These are phyloP conservation scores for Manis javanica DNA, from an alignment of 2,797 vertebrate genomes.

Conservation along the genomic window DNA sequence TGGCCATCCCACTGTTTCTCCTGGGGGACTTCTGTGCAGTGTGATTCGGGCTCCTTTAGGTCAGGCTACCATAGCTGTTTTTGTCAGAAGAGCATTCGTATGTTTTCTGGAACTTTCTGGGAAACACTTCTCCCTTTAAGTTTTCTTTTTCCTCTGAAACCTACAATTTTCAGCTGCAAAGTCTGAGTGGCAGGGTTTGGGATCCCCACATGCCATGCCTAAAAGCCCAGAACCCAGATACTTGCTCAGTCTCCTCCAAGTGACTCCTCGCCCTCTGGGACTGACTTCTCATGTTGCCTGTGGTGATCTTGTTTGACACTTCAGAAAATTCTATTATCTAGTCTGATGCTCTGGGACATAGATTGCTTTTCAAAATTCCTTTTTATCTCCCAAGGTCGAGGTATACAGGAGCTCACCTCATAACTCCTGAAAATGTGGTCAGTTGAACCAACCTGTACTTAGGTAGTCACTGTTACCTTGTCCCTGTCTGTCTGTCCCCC, in stretches of 20 bases:
- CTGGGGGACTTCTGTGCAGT: neutral
- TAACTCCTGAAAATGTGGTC: neutral
- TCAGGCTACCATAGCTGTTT: neutral
- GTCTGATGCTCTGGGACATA: neutral
- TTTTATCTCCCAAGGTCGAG: neutral
- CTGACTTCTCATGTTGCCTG: neutral
- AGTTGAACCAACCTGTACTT: rapidly evolving
- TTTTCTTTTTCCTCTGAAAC: neutral
- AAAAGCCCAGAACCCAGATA: neutral
- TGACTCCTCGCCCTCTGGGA: neutral
- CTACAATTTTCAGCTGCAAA: neutral
- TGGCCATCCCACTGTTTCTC: neutral
- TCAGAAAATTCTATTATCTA: neutral
- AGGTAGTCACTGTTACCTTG: neutral
- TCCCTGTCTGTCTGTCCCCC: neutral
- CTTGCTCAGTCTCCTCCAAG: neutral
- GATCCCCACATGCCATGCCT: neutral
- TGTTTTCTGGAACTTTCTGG: neutral
- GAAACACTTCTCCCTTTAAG: neutral
- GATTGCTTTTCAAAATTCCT: neutral
- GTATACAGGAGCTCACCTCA: neutral
- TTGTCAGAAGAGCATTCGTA: neutral
- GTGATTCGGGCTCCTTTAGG: neutral
- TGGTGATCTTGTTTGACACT: neutral
- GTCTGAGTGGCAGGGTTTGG: neutral